Evolutionary conservation across 2,113 vertebrate species (phyloP).

Genomic region (Prietella phreatophila): DNA sequence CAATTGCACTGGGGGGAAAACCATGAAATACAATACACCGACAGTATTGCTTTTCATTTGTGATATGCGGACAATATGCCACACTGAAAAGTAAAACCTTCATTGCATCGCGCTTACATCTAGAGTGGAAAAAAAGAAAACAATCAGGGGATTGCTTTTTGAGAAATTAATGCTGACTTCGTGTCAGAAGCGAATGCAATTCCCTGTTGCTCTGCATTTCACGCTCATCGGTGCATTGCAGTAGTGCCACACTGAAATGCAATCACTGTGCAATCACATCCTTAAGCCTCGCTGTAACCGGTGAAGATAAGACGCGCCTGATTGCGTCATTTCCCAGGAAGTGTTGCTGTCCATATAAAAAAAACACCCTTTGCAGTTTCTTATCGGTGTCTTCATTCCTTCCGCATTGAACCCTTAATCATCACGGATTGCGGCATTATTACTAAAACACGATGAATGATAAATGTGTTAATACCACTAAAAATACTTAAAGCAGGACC

Average conservation of each 20-base stretch:
- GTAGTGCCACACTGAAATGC: background rate
- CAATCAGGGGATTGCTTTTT: background rate
- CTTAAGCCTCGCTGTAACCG: background rate
- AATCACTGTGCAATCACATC: background rate
- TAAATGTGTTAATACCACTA: background rate
- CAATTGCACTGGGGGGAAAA: background rate
- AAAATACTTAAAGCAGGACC: background rate
- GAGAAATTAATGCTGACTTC: background rate
- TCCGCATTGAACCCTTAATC: background rate
- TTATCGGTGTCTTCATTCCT: background rate
- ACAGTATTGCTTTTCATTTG: constrained; percentile 12
- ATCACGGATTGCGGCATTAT: background rate
- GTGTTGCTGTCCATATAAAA: background rate
- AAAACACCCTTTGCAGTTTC: background rate
- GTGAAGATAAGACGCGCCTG: background rate
- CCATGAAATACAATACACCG: background rate
- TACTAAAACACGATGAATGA: background rate
- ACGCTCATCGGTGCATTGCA: background rate
- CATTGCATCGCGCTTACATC: background rate
- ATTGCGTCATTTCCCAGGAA: background rate
- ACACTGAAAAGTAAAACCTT: background rate
- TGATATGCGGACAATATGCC: constrained; percentile 10
- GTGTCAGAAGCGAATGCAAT: background rate
- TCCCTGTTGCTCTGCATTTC: background rate
- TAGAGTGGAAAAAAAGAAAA: background rate